Evolutionary conservation across 2,797 vertebrate species (phyloP).

Genomic region (Fundulus diaphanus): DNA sequence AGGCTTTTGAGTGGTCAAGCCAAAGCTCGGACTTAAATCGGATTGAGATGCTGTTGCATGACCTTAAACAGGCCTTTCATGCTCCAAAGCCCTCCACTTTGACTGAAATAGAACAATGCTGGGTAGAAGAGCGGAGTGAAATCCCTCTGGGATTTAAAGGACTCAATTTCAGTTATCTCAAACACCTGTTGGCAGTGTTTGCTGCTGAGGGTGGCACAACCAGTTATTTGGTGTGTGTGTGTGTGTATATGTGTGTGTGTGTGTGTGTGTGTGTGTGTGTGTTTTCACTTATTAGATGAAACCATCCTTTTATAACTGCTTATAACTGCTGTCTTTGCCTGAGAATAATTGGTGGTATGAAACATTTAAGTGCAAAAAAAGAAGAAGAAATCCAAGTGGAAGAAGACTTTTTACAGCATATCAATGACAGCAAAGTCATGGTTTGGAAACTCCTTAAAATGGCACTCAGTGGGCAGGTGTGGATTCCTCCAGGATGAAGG

Average conservation of each 20-base stretch:
- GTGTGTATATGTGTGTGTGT: too few species aligned
- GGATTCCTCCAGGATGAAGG: constrained; percentile 6
- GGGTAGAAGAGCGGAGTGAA: too few species aligned
- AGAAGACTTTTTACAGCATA: not conserved
- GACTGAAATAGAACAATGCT: too few species aligned
- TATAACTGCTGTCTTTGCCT: too few species aligned
- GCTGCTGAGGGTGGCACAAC: not conserved
- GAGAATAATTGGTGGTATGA: too few species aligned
- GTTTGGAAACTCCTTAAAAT: not conserved
- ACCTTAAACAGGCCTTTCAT: not conserved
- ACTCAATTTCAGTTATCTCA: not conserved
- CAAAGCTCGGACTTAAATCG: not conserved
- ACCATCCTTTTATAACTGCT: not conserved
- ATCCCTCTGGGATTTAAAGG: too few species aligned
- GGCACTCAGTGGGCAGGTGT: constrained; percentile 7
- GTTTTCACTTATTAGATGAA: not conserved
- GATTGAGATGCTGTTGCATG: not conserved
- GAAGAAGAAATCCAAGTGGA: not conserved
- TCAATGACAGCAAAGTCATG: not conserved
- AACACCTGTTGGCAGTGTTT: not conserved
- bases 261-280: too few species aligned
- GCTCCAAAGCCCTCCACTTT: too few species aligned
- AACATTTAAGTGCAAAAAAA: not conserved
- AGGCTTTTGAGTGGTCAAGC: not conserved
- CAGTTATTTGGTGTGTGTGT: too few species aligned